Base-by-base conservation (phyloP, 2,888 invertebrate genomes). In the Heliconius hortense region DNA sequence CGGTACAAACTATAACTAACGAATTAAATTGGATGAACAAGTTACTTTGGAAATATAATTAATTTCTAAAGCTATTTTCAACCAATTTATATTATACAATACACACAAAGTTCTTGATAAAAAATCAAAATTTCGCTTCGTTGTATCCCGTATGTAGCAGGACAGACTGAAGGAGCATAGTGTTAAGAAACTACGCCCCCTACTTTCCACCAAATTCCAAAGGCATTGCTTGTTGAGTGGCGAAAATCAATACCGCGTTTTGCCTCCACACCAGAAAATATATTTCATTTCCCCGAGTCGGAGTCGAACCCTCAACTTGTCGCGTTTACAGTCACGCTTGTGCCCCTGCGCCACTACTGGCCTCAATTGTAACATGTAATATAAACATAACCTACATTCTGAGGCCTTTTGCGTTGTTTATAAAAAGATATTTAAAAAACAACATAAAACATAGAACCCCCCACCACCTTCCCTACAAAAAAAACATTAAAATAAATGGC, bases 401-500 rank as follows among this genome's bases (percentile, higher is more conserved):
- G 11, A 10, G 21, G 11, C 2, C 26, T 21, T 71, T 35, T 10
- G 18, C 2, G 39, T 21, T 60, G 24, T 60, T 60, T 71, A 43
- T 59, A 70, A 72, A 72, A 63, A 72, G 3, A 62, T 18, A 68
- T 26, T 53, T 31, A 53, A 68, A 68, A 72, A 70, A 56, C 13
- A 13, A n/a, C 11, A 62, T 39, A 39, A 70, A 63, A 26, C 39
- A 28, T 67, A 64, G 35, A 64, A 70, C 35, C 35, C 35, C 28
- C 35, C 10, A 35, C 35, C 35, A 21, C 70, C 39, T 28, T 70
- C 62, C 63, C 24, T 62, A 63, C 43, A 69, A 72, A 75, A 77
- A 74, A 74, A 66, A 62, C 68, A 63, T 69, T 76, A 74, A 77
- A 76, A 74, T 77, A 77, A 78, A 76, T 70, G 78, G 74, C 79